These are phyloP conservation scores for Dendrolimus houi DNA, from an alignment of 2,888 invertebrate species.

Conservation along the genomic window DNA sequence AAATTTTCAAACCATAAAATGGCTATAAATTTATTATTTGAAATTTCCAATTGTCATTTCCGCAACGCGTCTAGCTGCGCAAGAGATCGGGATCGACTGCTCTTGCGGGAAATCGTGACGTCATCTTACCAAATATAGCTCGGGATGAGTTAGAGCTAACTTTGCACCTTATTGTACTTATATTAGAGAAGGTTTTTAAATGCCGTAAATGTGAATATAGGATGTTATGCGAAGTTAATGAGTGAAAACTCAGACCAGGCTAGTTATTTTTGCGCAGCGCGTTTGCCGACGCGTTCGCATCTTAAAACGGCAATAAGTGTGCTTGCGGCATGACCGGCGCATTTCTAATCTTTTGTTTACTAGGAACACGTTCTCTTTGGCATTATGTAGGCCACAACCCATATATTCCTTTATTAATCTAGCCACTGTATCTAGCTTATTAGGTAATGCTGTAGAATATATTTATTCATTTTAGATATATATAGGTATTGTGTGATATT, in stretches of 20 bases:
- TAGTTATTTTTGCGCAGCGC: conserved; percentile 69
- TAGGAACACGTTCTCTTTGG: conserved; percentile 22
- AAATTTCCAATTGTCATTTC: not conserved
- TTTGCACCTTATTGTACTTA: conserved; percentile 17
- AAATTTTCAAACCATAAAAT: conserved; percentile 28
- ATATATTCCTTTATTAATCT: conserved; percentile 13
- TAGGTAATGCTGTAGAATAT: too few relatives aligned
- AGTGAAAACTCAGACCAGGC: conserved; percentile 51
- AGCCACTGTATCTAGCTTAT: too few relatives aligned
- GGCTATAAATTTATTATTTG: conserved; percentile 9
- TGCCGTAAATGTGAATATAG: conserved; percentile 16
- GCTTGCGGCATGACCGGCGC: conserved; percentile 29
- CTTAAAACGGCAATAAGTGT: conserved; percentile 65
- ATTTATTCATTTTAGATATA: too few relatives aligned
- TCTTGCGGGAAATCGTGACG: conserved; percentile 46
- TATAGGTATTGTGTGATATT: too few relatives aligned
- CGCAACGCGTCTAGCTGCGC: not conserved
- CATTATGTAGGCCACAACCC: not conserved
- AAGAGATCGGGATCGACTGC: conserved; percentile 56
- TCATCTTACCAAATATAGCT: conserved; percentile 63
- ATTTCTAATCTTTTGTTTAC: conserved; percentile 44
- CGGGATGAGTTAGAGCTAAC: conserved; percentile 21
- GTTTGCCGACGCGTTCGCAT: conserved; percentile 59
- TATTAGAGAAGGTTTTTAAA: conserved; percentile 22
- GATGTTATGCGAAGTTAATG: conserved; percentile 18